phyloP scores from a whole-genome alignment of 2,113 vertebrate genomes.

The Potamarius usumacintae region DNA sequence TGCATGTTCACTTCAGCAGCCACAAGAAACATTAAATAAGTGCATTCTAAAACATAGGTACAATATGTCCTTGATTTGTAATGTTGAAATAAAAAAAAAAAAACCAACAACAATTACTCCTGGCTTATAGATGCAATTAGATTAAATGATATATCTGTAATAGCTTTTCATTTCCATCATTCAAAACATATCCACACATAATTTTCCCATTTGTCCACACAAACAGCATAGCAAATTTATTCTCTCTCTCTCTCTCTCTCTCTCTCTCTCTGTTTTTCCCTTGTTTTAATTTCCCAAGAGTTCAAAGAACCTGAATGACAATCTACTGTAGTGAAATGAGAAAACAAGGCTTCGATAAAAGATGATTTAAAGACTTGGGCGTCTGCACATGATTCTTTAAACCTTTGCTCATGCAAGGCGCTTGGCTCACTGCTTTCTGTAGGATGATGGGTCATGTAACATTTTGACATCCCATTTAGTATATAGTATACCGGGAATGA shows the following conservation, averaged over 20 bases:
- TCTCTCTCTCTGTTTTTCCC: constrained; percentile 41
- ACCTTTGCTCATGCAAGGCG: constrained; percentile 61
- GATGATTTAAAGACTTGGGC: constrained; percentile 57
- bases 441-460: neutral
- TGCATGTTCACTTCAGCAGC: neutral
- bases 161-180: neutral
- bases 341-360: constrained; percentile 11
- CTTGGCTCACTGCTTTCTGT: constrained; percentile 1
- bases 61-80: neutral
- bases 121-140: neutral
- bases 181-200: too few species aligned
- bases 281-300: constrained; percentile 69
- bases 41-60: neutral
- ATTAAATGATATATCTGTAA: neutral
- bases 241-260: constrained; percentile 9
- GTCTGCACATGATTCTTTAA: constrained; percentile 57
- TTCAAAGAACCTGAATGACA: constrained; percentile 44
- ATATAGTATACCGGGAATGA: neutral
- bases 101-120: neutral
- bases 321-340: constrained; percentile 31
- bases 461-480: neutral
- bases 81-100: neutral
- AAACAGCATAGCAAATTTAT: neutral
- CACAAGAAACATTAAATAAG: neutral
- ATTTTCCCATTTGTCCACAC: neutral